Conservation (phyloP, 2,113 vertebrate genomes). For the Eptesicus fuscus region DNA sequence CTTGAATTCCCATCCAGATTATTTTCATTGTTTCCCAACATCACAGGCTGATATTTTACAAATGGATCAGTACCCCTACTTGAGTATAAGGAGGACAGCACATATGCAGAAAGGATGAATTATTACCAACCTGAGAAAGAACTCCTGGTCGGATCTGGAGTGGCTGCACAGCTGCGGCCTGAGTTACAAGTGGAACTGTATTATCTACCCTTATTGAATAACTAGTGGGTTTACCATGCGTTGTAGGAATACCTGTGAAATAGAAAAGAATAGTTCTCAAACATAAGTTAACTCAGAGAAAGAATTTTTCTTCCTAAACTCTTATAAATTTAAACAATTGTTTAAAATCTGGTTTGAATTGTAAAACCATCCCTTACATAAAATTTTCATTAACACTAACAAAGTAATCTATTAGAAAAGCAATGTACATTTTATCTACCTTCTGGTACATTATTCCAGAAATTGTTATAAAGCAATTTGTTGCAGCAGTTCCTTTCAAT, state of each 20-base stretch:
- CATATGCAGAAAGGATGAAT: background rate
- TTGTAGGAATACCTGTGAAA: constrained; percentile 90
- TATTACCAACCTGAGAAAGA: constrained; percentile 91
- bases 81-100: background rate
- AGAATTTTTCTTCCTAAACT: background rate
- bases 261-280: constrained; percentile 51
- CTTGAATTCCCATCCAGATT: background rate
- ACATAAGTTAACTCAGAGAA: background rate
- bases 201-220: constrained; percentile 95
- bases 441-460: background rate
- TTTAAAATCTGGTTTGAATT: constrained; percentile 14
- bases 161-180: constrained; percentile 93
- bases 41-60: background rate
- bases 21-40: background rate
- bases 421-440: background rate
- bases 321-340: background rate
- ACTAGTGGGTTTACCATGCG: constrained; percentile 89
- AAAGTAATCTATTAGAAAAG: constrained; percentile 9
- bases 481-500: background rate
- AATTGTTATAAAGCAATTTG: background rate
- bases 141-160: constrained; percentile 95
- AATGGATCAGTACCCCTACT: background rate
- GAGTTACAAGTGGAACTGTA: constrained; percentile 92
- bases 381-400: background rate
- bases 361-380: background rate